Evolutionary conservation across 2,113 vertebrate genomes (phyloP).

Genomic region (Sakesphorus luctuosus): DNA sequence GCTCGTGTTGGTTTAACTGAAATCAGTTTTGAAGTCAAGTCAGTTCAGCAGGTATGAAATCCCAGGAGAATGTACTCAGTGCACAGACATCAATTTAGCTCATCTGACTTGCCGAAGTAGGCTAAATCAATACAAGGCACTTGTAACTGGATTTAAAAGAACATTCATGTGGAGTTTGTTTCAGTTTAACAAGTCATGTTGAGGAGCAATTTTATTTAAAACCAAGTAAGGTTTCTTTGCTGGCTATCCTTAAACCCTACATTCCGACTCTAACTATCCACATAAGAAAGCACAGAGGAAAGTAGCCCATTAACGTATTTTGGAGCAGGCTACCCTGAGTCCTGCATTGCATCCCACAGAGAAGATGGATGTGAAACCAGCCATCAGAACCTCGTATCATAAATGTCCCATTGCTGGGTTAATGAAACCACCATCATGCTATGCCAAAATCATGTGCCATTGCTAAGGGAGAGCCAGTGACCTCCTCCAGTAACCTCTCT

Average conservation of each 20-base stretch:
- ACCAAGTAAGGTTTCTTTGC: not conserved
- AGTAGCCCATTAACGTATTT: not conserved
- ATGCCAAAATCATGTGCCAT: not conserved
- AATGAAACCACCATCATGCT: accelerated
- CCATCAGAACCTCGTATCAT: accelerated
- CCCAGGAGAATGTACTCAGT: not conserved
- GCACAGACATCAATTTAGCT: constrained; percentile 34
- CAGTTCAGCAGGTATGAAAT: constrained; percentile 6
- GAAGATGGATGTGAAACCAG: not conserved
- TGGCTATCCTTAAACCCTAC: not conserved
- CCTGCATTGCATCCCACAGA: not conserved
- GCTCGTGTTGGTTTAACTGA: not conserved
- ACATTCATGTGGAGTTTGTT: not conserved
- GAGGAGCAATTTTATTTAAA: constrained; percentile 27
- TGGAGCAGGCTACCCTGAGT: not conserved
- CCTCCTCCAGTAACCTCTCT: not conserved
- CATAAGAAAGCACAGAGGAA: not conserved
- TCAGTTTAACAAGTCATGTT: constrained; percentile 4
- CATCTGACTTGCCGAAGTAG: constrained; percentile 32
- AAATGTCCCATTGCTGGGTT: not conserved
- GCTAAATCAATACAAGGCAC: constrained; percentile 49
- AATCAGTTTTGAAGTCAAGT: constrained; percentile 25
- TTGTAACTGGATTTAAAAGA: constrained; percentile 42
- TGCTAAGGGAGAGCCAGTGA: accelerated
- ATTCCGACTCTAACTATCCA: not conserved